Evolutionary conservation across 2,888 invertebrate species (phyloP), one percentile per base, ranked within the genome.

Genomic region (Escarpia spicata): DNA sequence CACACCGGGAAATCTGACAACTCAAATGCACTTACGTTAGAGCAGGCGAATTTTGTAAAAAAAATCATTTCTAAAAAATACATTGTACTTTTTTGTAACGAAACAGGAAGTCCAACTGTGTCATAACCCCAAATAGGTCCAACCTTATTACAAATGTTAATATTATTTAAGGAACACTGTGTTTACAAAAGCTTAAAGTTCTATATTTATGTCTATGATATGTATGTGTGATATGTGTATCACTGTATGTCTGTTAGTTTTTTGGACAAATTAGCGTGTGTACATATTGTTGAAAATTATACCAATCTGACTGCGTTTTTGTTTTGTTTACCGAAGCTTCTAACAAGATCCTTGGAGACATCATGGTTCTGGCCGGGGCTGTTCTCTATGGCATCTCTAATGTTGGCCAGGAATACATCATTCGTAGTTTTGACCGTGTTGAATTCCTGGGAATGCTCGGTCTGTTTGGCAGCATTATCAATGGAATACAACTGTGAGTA

Each of bases 381-480:
- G 97, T 98, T 0, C 97, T 98, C 8, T 98, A 98, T 95, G 98
- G 98, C 2, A 97, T 98, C 91, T 98, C 98, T 43, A 98, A 98
- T 94, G 98, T 98, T 0, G 96, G 96, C 0, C 98, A 98, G 97
- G 98, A 98, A 96, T 97, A 98, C 96, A 97, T 98, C 94, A 98
- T 98, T n/a, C 98, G 98, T 96, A 97, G 97, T 19, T 97, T 98
- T 94, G 97, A 98, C 93, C 97, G 98, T 94, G 97, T 98, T 91
- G 98, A 98, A 96, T 98, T 98, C 96, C 97, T 98, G 19, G 98
- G 98, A 52, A 97, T 98, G 96, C 97, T 98, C 37, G 98, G 98
- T 37, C 97, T 98, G 52, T 98, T 98, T 94, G 98, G 98, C 44
- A 98, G 98, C 94, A 96, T 98, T 93, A 97, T 98, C 43, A 97